Conservation (phyloP, 2,888 invertebrate species). For the Deroplatys truncata region DNA sequence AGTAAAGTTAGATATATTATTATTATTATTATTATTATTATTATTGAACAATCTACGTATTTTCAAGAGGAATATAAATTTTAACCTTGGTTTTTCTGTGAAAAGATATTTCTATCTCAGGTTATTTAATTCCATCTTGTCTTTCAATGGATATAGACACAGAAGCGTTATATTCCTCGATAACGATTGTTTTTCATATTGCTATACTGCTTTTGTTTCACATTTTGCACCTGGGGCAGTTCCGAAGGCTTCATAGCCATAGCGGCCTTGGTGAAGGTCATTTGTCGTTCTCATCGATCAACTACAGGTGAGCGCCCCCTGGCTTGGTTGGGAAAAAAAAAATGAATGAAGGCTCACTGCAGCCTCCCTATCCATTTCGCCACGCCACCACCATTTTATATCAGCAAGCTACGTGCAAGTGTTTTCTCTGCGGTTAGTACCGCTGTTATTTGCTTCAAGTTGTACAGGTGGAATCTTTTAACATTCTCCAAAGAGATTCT, state of each 20-base stretch:
- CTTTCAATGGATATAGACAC: no score
- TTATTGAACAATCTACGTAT: no score
- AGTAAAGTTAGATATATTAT: no score
- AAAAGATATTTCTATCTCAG: no score
- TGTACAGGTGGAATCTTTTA: no score
- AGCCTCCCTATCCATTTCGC: background rate
- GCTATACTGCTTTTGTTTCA: background rate
- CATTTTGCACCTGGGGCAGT: background rate
- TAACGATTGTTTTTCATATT: background rate
- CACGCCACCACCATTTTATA: background rate
- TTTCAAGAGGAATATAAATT: no score
- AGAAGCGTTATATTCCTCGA: no score
- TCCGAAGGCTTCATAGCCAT: background rate
- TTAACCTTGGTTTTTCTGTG: no score
- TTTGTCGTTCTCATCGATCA: background rate
- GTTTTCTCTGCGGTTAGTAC: background rate
- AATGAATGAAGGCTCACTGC: background rate
- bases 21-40: no score
- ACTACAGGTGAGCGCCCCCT: background rate
- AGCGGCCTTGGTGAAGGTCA: background rate
- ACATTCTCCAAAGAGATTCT: no score
- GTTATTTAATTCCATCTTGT: no score
- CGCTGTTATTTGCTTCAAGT: no score
- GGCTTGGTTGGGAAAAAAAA: background rate
- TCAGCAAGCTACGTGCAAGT: background rate